Conservation (phyloP, 1,140 invertebrate species). For the Teleogryllus occipitalis region DNA sequence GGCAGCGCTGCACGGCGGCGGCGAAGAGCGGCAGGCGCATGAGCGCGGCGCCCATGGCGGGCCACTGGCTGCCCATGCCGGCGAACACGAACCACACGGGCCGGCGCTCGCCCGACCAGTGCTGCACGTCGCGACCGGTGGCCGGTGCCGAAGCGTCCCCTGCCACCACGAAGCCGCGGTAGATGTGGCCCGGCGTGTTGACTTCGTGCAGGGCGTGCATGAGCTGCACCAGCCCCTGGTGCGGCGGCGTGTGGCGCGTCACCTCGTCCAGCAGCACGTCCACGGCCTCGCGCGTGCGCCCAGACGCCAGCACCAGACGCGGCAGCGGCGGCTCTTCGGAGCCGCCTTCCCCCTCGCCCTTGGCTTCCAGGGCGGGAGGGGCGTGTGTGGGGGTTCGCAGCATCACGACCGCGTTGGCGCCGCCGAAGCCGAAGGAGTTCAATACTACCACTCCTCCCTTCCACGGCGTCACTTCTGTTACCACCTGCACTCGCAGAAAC, state of each 20-base stretch:
- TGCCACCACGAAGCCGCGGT: background rate
- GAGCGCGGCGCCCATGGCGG: conserved; percentile 45
- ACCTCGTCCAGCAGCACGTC: conserved; percentile 56
- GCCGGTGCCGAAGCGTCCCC: too few species aligned
- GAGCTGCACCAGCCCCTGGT: conserved; percentile 19
- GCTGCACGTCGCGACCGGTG: background rate
- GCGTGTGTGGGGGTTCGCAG: conserved; percentile 45
- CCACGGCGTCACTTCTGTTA: conserved; percentile 53
- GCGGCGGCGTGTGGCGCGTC: background rate
- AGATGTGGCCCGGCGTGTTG: background rate
- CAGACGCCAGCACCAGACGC: conserved; percentile 52
- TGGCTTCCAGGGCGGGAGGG: background rate
- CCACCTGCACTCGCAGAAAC: conserved; percentile 40
- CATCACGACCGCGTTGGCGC: conserved; percentile 54
- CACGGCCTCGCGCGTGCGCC: conserved; percentile 64
- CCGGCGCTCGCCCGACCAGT: conserved; percentile 23
- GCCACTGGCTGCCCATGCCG: conserved; percentile 60
- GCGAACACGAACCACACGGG: conserved; percentile 54
- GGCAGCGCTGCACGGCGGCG: conserved; percentile 39
- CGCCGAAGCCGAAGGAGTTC: conserved; percentile 56
- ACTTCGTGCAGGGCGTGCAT: background rate
- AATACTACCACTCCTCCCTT: conserved; percentile 47
- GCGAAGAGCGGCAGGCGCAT: conserved; percentile 48
- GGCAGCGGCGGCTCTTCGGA: conserved; percentile 44
- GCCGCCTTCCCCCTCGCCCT: conserved; percentile 35